Conservation (phyloP, 1,140 invertebrate species). For the Calephelis nemesis region DNA sequence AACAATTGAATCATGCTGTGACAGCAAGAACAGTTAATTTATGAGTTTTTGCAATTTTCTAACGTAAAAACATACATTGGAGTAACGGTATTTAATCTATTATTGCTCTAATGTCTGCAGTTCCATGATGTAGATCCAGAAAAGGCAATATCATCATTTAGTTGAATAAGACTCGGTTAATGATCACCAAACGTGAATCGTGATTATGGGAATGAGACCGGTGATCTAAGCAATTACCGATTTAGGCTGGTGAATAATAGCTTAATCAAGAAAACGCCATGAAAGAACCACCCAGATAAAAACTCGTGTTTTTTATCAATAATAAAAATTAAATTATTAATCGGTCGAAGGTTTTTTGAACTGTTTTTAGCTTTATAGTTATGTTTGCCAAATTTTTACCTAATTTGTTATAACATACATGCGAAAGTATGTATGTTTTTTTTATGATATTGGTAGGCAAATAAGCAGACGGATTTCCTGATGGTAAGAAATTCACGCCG, state of each 20-base stretch:
- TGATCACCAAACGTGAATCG: constrained; percentile 7
- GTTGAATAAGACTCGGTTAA: constrained; percentile 4
- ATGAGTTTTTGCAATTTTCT: too few species aligned
- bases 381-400: not conserved
- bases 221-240: constrained; percentile 14
- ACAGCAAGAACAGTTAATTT: too few species aligned
- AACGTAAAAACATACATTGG: not conserved
- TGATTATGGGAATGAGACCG: constrained; percentile 10
- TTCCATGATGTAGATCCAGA: constrained; percentile 5
- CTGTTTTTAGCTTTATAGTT: not conserved
- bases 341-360: not conserved
- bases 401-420: not conserved
- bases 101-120: not conserved
- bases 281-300: constrained; percentile 5
- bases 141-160: constrained; percentile 13
- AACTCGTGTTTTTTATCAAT: not conserved
- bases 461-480: too few species aligned
- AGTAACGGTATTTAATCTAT: not conserved
- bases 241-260: constrained; percentile 9
- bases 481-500: too few species aligned
- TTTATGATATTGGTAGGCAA: too few species aligned
- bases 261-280: not conserved
- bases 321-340: not conserved
- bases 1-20: too few species aligned
- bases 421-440: too few species aligned